Conservation (phyloP, 1,140 invertebrate genomes). For the Hydropsyche tenuis region DNA sequence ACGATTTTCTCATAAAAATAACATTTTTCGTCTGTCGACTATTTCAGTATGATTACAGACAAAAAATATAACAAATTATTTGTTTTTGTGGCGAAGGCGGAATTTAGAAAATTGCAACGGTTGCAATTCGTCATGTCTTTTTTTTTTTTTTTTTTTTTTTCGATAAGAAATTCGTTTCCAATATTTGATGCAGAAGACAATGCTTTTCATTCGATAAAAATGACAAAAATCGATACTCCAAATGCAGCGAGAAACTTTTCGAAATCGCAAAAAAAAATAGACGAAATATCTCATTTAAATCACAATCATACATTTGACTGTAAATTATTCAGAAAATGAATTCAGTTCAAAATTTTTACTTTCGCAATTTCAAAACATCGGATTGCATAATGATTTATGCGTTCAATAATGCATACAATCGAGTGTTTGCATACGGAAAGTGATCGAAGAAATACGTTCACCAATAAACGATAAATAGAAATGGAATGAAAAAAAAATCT, state of each 20-base stretch:
- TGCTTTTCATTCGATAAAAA: not conserved
- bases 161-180: not conserved
- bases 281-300: not conserved
- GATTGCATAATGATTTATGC: not conserved
- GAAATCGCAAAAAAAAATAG: not conserved
- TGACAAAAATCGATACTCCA: not conserved
- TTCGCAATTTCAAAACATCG: not conserved
- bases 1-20: not conserved
- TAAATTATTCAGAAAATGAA: no score
- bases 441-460: not conserved
- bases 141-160: not conserved
- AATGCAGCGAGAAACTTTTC: not conserved
- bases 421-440: not conserved
- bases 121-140: constrained; percentile 18
- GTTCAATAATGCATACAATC: not conserved
- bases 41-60: no score
- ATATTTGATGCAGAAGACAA: constrained; percentile 8
- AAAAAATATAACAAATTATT: not conserved
- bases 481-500: not conserved
- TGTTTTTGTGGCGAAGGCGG: constrained; percentile 1
- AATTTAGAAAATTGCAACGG: constrained; percentile 27
- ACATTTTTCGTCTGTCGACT: not conserved
- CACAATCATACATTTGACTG: no score
- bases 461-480: not conserved
- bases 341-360: no score